Percentiles rank a stretch among this genome's conserved stretches.
These are phyloP conservation scores for Eumaeus atala DNA, from an alignment of 1,140 invertebrate genomes.

Conservation along the genomic window DNA sequence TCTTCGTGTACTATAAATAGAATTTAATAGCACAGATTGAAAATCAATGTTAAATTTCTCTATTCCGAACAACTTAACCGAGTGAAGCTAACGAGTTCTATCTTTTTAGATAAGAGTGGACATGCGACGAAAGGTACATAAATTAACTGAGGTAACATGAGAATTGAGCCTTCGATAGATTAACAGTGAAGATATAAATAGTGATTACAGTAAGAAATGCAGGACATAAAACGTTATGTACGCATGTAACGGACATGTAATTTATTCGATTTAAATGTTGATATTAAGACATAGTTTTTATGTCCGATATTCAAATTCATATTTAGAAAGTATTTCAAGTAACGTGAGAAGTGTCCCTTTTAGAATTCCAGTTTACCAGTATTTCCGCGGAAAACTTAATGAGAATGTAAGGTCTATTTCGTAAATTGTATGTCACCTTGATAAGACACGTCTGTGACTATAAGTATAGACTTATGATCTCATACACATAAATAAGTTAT, in stretches of 20 bases:
- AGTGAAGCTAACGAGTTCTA: slow-evolving; percentile 3
- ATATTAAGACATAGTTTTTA: too few species aligned
- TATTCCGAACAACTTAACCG: slow-evolving; percentile 14
- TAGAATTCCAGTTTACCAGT: too few species aligned
- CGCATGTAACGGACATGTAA: neutral
- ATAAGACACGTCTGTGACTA: too few species aligned
- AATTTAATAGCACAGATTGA: slow-evolving; percentile 11
- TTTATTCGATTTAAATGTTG: neutral
- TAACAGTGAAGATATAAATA: neutral
- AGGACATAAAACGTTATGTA: slow-evolving; percentile 2
- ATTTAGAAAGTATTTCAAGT: too few species aligned
- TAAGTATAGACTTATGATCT: too few species aligned
- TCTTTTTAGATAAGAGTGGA: slow-evolving; percentile 4
- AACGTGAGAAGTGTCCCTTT: too few species aligned
- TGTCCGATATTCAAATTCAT: too few species aligned
- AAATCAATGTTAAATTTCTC: slow-evolving; percentile 13
- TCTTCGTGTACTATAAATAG: slow-evolving; percentile 11
- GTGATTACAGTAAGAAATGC: slow-evolving; percentile 5
- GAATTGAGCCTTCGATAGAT: slow-evolving; percentile 4
- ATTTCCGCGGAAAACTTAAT: too few species aligned
- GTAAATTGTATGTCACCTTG: too few species aligned
- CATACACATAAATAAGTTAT: too few species aligned
- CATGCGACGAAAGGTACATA: slow-evolving; percentile 7
- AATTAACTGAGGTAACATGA: slow-evolving; percentile 9
- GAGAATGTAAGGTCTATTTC: too few species aligned